phyloP scores from a whole-genome alignment of 2,888 invertebrate species.

The Camptogramma bilineatum region DNA sequence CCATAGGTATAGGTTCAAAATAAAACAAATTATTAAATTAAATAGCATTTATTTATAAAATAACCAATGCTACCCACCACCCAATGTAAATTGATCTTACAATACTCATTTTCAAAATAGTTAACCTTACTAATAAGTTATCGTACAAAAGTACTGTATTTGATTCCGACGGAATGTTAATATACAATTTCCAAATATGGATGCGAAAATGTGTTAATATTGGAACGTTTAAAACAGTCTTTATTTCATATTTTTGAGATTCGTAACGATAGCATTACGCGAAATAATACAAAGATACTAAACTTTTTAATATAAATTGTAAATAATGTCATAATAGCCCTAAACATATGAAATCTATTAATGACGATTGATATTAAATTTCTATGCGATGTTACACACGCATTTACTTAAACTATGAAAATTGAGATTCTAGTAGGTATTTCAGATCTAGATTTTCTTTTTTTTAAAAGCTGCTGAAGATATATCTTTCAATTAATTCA shows the following conservation, averaged over 20 bases:
- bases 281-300: too few species aligned
- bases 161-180: slow-evolving; percentile 2
- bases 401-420: too few species aligned
- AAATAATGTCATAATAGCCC: not conserved
- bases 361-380: too few species aligned
- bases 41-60: slow-evolving; percentile 61
- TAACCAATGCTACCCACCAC: slow-evolving; percentile 75
- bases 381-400: too few species aligned
- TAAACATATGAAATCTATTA: not conserved
- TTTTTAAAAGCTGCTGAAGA: too few species aligned
- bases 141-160: slow-evolving; percentile 24
- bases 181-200: slow-evolving; percentile 7
- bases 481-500: too few species aligned
- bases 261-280: not conserved
- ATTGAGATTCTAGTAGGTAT: too few species aligned
- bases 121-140: not conserved
- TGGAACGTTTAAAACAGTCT: slow-evolving; percentile 8
- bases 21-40: slow-evolving; percentile 58
- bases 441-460: too few species aligned
- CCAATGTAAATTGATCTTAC: slow-evolving; percentile 56
- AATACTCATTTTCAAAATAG: slow-evolving; percentile 37
- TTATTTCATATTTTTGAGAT: not conserved
- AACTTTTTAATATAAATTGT: slow-evolving; percentile 1
- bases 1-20: slow-evolving; percentile 59
- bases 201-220: not conserved